phyloP scores from a whole-genome alignment of 2,888 invertebrate genomes.

The Ecliptopera silaceata region DNA sequence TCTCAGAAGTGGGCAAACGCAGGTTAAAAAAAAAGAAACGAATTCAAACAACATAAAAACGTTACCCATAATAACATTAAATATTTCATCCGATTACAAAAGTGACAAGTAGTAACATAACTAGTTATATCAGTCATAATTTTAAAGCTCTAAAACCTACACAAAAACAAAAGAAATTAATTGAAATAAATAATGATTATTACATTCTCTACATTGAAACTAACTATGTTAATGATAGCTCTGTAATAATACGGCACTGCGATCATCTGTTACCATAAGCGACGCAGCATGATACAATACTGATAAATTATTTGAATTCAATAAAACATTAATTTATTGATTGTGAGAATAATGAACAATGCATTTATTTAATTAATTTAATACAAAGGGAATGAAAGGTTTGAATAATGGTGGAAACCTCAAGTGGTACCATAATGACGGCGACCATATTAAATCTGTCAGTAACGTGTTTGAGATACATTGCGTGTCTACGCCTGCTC shows the following conservation, averaged over 20 bases:
- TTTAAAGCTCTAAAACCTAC: slow-evolving; percentile 9
- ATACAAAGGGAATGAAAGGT: slow-evolving; percentile 35
- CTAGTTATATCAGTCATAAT: slow-evolving; percentile 8
- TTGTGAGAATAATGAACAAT: slow-evolving; percentile 37
- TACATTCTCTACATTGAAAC: slow-evolving; percentile 52
- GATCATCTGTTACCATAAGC: slow-evolving; percentile 58
- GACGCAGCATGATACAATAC: slow-evolving; percentile 58
- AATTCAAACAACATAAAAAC: no score
- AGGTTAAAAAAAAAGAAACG: no score
- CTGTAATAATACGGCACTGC: slow-evolving; percentile 53
- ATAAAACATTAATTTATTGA: slow-evolving; percentile 47
- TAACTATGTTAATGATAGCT: slow-evolving; percentile 62
- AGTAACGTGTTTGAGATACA: no score
- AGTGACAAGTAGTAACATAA: not conserved
- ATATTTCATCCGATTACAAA: not conserved
- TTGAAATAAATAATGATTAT: slow-evolving; percentile 41
- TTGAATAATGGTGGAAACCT: slow-evolving; percentile 30
- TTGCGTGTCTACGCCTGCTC: no score
- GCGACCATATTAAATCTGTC: no score
- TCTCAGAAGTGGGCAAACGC: no score
- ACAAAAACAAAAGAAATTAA: slow-evolving; percentile 24
- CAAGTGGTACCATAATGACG: slow-evolving; percentile 11
- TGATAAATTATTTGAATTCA: slow-evolving; percentile 60
- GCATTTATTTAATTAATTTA: slow-evolving; percentile 37
- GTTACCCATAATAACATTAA: no score